Conservation (phyloP, 1,140 invertebrate species). For the Dryas iulia region DNA sequence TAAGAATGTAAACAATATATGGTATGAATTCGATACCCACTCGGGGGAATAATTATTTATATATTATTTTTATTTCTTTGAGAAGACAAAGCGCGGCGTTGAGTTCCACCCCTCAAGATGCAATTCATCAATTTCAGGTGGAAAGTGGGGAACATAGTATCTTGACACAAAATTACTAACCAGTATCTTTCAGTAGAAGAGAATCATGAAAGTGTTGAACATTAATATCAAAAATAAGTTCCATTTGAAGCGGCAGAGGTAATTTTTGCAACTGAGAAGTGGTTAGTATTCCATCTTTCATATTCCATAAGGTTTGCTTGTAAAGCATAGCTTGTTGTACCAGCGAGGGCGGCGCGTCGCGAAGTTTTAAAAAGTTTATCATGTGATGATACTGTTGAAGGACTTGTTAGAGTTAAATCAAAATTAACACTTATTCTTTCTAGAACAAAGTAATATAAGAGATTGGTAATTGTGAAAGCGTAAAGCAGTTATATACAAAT, state of each 20-base stretch:
- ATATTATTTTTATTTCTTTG: too few species aligned
- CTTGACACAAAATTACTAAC: too few species aligned
- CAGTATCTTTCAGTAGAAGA: constrained; percentile 54
- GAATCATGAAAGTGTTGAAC: constrained; percentile 65
- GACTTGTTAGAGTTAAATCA: not conserved
- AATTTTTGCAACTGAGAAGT: constrained; percentile 53
- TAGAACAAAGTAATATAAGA: constrained; percentile 13
- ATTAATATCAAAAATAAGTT: constrained; percentile 72
- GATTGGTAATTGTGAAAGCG: not conserved
- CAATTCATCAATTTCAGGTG: too few species aligned
- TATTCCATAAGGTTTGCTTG: constrained; percentile 59
- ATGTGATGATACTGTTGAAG: constrained; percentile 61
- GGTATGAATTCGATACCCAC: too few species aligned
- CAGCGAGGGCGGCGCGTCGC: constrained; percentile 41
- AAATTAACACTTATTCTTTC: not conserved
- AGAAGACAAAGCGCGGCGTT: too few species aligned
- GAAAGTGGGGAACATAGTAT: too few species aligned
- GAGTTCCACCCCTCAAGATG: too few species aligned
- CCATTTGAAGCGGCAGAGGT: constrained; percentile 64
- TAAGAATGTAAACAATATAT: too few species aligned
- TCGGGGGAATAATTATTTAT: too few species aligned
- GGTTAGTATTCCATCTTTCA: constrained; percentile 61
- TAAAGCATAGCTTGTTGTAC: constrained; percentile 58
- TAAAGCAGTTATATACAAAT: too few species aligned
- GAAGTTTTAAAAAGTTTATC: constrained; percentile 53